Percentiles rank a stretch among this genome's conserved stretches.
Conservation (phyloP, 1,140 invertebrate species). For the Cyrtorhinus lividipennis region DNA sequence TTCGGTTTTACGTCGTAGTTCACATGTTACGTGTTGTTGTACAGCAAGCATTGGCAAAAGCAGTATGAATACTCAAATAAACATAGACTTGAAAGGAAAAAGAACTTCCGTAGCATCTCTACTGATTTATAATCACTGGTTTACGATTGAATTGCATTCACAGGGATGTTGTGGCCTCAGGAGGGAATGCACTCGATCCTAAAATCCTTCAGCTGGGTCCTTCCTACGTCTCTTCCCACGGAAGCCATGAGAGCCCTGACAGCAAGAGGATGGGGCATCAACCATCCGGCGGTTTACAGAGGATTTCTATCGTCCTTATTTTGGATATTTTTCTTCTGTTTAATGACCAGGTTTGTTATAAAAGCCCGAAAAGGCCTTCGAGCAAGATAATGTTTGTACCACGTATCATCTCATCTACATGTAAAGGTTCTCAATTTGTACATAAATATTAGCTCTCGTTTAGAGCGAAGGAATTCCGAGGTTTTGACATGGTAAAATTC, state of each 20-base stretch:
- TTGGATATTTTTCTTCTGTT: slow-evolving; percentile 35
- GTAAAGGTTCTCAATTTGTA: background rate
- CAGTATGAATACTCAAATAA: too few species aligned
- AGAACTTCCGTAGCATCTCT: too few species aligned
- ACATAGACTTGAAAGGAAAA: too few species aligned
- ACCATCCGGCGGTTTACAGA: slow-evolving; percentile 35
- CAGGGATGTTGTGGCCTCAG: slow-evolving; percentile 46
- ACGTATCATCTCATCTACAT: background rate
- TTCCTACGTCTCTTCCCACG: slow-evolving; percentile 42
- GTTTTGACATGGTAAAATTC: background rate
- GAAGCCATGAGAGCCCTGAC: slow-evolving; percentile 41
- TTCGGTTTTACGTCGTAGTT: too few species aligned
- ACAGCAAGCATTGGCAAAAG: too few species aligned
- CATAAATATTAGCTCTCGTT: background rate
- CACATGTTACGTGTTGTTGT: too few species aligned
- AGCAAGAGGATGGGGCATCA: slow-evolving; percentile 40
- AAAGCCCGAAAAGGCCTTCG: slow-evolving; percentile 19
- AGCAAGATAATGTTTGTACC: slow-evolving; percentile 3
- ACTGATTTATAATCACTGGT: too few species aligned
- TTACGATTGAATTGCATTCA: too few species aligned
- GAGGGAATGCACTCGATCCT: slow-evolving; percentile 42
- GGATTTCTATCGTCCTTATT: slow-evolving; percentile 36
- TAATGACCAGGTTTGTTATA: slow-evolving; percentile 19
- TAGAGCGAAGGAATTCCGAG: background rate
- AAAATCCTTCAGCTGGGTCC: slow-evolving; percentile 35